Conservation (phyloP, 1,140 invertebrate species). For the Bursaphelenchus mucronatus region DNA sequence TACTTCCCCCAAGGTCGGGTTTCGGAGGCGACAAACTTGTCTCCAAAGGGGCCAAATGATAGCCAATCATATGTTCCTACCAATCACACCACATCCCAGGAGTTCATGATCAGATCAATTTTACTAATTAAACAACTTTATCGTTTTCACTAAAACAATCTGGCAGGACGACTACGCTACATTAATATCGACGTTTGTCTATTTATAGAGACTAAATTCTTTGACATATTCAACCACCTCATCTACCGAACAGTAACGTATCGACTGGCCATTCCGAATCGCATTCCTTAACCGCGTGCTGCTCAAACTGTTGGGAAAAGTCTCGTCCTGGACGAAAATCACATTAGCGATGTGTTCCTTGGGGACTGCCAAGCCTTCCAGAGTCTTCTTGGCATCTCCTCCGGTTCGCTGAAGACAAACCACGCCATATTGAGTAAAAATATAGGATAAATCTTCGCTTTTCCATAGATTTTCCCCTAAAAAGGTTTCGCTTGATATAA, state of each 20-base stretch:
- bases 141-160: too few species aligned
- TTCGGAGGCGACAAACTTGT: too few species aligned
- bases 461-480: conserved; percentile 41
- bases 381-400: conserved; percentile 28
- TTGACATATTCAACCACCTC: conserved; percentile 45
- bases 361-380: conserved; percentile 11
- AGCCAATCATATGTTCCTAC: too few species aligned
- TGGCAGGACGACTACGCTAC: too few species aligned
- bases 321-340: conserved; percentile 42
- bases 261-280: conserved; percentile 34
- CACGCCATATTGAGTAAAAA: conserved; percentile 45
- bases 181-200: background rate
- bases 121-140: too few species aligned
- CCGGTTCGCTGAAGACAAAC: conserved; percentile 35
- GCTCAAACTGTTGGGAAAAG: conserved; percentile 45
- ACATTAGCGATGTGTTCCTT: conserved; percentile 18
- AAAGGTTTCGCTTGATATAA: background rate
- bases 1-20: too few species aligned
- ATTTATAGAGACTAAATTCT: conserved; percentile 34
- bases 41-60: too few species aligned
- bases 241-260: conserved; percentile 50
- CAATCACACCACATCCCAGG: too few species aligned
- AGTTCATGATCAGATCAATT: too few species aligned
- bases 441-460: conserved; percentile 32
- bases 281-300: conserved; percentile 45